Evolutionary conservation across 2,888 invertebrate genomes (phyloP), one percentile per base, ranked within the genome.

Genomic region (Chrysomela aeneicollis): DNA sequence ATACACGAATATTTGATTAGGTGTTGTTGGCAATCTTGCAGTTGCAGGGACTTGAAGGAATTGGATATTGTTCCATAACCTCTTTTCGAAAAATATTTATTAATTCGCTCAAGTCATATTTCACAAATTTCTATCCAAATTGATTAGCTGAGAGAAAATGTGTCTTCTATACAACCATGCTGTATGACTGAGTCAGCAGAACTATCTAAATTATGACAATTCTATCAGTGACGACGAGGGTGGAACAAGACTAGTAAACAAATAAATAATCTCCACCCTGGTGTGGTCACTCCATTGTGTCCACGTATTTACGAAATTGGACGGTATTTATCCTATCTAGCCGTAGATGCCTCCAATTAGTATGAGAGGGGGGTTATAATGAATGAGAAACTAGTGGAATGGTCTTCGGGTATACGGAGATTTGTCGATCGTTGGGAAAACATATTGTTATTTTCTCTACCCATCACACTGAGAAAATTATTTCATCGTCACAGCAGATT

Each of bases 161-260:
- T 12, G 10, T 50, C 50, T 15, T 15, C 3, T 64, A 57, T 63
- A 52, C 55, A 61, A 55, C 66, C 67, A 66, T 51, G 66, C 68
- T 70, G 70, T 73, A 70, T 68, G 70, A 69, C 68, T 67, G 67
- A 70, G 66, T 74, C 71, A 70, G 68, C 73, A 71, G 70, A 69
- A 69, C 67, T 68, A 72, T 71, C 69, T 73, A 73, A 74, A 73
- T 73, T 73, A 74, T 71, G 71, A 72, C 70, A 67, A 69, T 72
- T 73, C 74, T 74, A 73, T 72, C 70, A 72, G 68, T 68, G 68
- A 71, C 69, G 67, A 72, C 73, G 69, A 73, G 70, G 72, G 71
- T 69, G 69, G 68, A 73, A 66, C 70, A 71, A 73, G 72, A 74
- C 71, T 70, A 68, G 74, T 73, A 75, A 75, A 75, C 75, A 75